Evolutionary conservation across 1,140 invertebrate species (phyloP), one percentile per base, ranked within the genome.

Genomic region (Oryctes rhinoceros): DNA sequence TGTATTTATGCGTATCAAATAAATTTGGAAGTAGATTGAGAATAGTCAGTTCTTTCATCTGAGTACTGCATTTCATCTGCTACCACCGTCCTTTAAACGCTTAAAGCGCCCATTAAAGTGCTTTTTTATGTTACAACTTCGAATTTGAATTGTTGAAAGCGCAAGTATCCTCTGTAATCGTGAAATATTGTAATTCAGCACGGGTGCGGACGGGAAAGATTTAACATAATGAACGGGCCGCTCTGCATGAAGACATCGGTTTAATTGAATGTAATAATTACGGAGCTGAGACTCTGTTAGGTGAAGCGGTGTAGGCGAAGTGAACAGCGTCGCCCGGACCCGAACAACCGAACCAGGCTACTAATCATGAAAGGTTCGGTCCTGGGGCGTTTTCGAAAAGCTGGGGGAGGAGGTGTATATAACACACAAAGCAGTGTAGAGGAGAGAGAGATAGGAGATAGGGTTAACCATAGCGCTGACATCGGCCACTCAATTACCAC

Each of bases 401-500:
- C 75, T 48, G 10, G 13, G 39, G 18, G 44, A 35, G 44, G 75
- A 44, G 53, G 53, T 59, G 53, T 59, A 18, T 59, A 59, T 71
- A 71, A 37, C 75, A 35, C 37, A 48, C n/a, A 47, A 15, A 18
- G 35, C 18, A 20, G 53, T 9, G 49, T 47, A 53, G 77, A 59
- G n/a, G 53, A 44, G 59, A 20, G 47, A 79, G 78, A 37, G 47
- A 62, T 13, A 18, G 53, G 6, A 75, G 84, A 83, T 80, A 82
- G 84, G 84, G 84, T 85, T 85, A 84, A 84, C 83, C 81, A 83
- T 24, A 59, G 82, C 83, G 84, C 85, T 86, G 85, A 86, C 85
- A 85, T 85, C 83, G 84, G 84, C 85, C 84, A 85, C 85, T 86
- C 85, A 86, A 86, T 86, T 86, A 86, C 84, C 83, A 78, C 81